Evolutionary conservation across 2,113 vertebrate species (phyloP).

Genomic region (Seriola aureovittata): DNA sequence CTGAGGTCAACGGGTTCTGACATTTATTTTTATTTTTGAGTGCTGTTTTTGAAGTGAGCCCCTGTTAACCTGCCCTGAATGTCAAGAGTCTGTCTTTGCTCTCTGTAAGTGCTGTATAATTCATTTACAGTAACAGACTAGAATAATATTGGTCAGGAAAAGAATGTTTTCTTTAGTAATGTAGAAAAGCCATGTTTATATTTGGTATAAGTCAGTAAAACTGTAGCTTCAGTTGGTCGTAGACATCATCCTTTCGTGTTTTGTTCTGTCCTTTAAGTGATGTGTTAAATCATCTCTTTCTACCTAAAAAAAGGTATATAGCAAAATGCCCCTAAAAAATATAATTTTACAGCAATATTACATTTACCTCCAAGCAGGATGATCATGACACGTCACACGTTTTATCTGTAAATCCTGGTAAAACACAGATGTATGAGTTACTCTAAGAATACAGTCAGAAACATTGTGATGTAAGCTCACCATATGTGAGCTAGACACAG

Average conservation of each 20-base stretch:
- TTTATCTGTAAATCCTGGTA: background rate
- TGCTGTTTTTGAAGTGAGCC: background rate
- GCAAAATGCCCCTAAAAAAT: background rate
- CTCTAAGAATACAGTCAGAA: background rate
- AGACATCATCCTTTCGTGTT: background rate
- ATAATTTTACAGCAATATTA: background rate
- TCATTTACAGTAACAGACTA: background rate
- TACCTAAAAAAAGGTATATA: background rate
- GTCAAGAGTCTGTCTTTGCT: background rate
- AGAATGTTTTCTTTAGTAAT: background rate
- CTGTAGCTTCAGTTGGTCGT: background rate
- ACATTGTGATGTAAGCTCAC: background rate
- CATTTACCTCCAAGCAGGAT: background rate
- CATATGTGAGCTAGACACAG: constrained; percentile 1
- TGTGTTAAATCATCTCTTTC: background rate
- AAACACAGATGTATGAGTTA: background rate
- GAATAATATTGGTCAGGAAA: background rate
- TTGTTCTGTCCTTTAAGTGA: background rate
- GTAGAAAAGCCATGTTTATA: background rate
- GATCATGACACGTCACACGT: background rate
- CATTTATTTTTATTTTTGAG: background rate
- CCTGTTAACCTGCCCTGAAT: background rate
- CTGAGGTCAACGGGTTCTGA: background rate
- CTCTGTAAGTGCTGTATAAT: background rate
- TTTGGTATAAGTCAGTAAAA: background rate